Base-by-base conservation (phyloP, 2,113 vertebrate genomes). In the Cathartes aura region DNA sequence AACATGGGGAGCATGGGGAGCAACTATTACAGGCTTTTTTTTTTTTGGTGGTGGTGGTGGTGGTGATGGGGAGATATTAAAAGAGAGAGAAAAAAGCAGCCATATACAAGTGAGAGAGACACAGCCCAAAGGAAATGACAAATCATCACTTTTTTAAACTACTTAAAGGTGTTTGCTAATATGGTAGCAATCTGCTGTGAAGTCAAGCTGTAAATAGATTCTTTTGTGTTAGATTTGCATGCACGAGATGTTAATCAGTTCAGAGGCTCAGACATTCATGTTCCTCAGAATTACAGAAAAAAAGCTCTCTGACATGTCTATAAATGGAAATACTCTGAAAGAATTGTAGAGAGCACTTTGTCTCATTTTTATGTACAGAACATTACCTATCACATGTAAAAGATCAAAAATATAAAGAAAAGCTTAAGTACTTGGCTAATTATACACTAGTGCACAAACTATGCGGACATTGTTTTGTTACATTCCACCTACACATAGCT, bases 131-230 rank as follows among this genome's bases (percentile, higher is more conserved):
- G 68, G 70, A 96, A 97, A 93, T 52, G 90, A 96, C 87, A 92
- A 95, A 92, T 96, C 91, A 96, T 90, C 92, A 91, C 92, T 91
- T 96, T 89, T 94, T 92, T 85, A 86, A 90, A 96, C 92, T 95
- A 95, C 82, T 96, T 95, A 83, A 95, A 97, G 97, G 90, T 97
- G 96, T 97, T 98, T 97, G 93, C 90, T 97, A 95, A 97, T 96
- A 95, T 70, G 80, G 85, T 90, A 93, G 92, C 87, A 94, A 94
- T 97, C 95, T 97, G 87, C 70, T 96, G 92, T 94, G 96, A 97
- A 96, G 92, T 90, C 95, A 96, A 95, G 91, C 87, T 97, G 96
- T 97, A 97, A 97, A 97, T 96, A 97, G 96, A 96, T 91, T 85
- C 80, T 92, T 97, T 95, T 97, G 82, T 95, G 91, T 94, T 92